A percentile compares a stretch with the other conserved stretches of the same genome.
Evolutionary conservation across 2,888 invertebrate species (phyloP).

Genomic region (Pogonocherus hispidulus): DNA sequence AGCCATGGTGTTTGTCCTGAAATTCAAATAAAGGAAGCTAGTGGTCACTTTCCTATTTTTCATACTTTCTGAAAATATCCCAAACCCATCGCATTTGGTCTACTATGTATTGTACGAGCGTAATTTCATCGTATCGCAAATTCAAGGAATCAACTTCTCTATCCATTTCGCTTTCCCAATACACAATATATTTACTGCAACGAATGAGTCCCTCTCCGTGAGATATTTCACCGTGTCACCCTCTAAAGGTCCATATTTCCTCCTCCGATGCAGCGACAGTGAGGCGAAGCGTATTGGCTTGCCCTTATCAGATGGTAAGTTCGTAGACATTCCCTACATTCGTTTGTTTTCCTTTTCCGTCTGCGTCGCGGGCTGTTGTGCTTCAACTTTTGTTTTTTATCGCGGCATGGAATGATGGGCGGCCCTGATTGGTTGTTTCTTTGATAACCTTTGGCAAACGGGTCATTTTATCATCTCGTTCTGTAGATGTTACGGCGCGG

Average conservation of each 20-base stretch:
- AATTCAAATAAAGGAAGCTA: too few relatives aligned
- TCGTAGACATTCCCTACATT: constrained; percentile 14
- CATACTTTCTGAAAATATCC: too few relatives aligned
- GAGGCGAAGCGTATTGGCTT: constrained; percentile 25
- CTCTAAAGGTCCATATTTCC: constrained; percentile 15
- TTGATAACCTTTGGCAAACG: constrained; percentile 50
- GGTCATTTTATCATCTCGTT: constrained; percentile 49
- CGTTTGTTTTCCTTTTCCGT: constrained; percentile 26
- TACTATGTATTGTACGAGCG: too few relatives aligned
- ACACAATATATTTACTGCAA: neutral
- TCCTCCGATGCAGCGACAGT: constrained; percentile 12
- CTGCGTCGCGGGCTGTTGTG: constrained; percentile 23
- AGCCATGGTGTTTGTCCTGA: too few relatives aligned
- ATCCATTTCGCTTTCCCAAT: too few relatives aligned
- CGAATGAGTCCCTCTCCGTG: neutral
- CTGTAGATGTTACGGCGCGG: constrained; percentile 29
- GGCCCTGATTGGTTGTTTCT: constrained; percentile 46
- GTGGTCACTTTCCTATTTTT: too few relatives aligned
- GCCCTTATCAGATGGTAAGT: constrained; percentile 23
- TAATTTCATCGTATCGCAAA: too few relatives aligned
- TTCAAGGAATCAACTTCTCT: too few relatives aligned
- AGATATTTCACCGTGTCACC: constrained; percentile 19
- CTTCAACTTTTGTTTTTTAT: constrained; percentile 38
- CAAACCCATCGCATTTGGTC: too few relatives aligned
- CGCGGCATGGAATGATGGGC: constrained; percentile 27